Conservation (phyloP, 2,113 vertebrate species). For the Phodopus roborovskii region DNA sequence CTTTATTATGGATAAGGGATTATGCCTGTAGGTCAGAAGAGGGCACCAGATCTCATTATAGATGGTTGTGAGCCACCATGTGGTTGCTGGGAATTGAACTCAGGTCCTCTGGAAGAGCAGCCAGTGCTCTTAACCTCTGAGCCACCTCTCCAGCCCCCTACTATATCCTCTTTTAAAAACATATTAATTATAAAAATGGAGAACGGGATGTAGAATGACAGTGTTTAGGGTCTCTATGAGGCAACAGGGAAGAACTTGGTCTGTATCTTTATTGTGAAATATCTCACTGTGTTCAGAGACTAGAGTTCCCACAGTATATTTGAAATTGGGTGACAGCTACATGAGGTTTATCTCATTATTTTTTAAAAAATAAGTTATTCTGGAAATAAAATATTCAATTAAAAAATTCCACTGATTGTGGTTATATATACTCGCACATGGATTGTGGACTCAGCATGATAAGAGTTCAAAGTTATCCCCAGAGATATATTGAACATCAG, state of each 20-base stretch:
- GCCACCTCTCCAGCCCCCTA: no score
- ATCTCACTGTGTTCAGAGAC: background rate
- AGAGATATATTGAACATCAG: background rate
- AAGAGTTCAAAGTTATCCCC: background rate
- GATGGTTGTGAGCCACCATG: no score
- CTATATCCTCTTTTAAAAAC: background rate
- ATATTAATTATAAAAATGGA: background rate
- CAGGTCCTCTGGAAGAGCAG: no score
- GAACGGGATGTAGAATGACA: background rate
- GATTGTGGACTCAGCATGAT: no score
- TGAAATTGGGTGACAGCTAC: background rate
- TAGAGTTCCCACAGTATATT: background rate
- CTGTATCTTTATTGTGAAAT: background rate
- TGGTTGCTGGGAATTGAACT: no score
- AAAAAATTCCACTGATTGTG: background rate
- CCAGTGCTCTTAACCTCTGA: no score
- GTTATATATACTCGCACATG: no score
- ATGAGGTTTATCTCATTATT: background rate
- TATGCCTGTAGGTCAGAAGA: no score
- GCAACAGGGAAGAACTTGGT: background rate
- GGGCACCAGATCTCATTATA: no score
- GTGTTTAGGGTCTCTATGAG: background rate
- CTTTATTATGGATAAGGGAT: no score
- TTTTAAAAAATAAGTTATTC: background rate
- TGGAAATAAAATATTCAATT: background rate